phyloP scores from a whole-genome alignment of 2,888 invertebrate genomes.

The Papilio elwesi region DNA sequence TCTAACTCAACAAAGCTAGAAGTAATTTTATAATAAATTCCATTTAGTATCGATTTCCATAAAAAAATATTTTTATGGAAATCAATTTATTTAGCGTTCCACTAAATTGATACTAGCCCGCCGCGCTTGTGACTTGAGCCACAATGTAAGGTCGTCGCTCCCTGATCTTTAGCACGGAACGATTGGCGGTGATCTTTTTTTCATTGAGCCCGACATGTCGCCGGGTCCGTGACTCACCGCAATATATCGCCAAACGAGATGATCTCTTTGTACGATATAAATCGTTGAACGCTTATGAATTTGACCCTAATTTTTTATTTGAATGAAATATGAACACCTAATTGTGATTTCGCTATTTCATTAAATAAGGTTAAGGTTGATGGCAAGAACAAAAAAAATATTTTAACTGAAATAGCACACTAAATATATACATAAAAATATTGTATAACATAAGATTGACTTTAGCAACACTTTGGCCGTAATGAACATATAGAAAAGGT shows the following conservation, averaged over 20 bases:
- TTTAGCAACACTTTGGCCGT: too few relatives aligned
- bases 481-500: neutral
- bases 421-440: too few relatives aligned
- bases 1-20: too few relatives aligned
- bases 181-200: conserved; percentile 74
- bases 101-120: conserved; percentile 42
- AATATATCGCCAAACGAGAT: conserved; percentile 48
- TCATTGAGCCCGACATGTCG: conserved; percentile 68
- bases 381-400: too few relatives aligned
- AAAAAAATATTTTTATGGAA: too few relatives aligned
- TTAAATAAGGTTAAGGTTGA: neutral
- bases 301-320: conserved; percentile 29
- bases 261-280: conserved; percentile 46
- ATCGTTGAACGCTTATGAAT: conserved; percentile 18
- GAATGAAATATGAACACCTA: neutral
- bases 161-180: conserved; percentile 77
- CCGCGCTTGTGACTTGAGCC: conserved; percentile 49
- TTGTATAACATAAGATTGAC: too few relatives aligned
- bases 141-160: conserved; percentile 72
- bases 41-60: neutral
- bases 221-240: conserved; percentile 53
- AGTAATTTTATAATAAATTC: too few relatives aligned
- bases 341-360: neutral
- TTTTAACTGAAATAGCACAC: too few relatives aligned
- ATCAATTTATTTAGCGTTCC: conserved; percentile 22